phyloP scores from a whole-genome alignment of 2,797 vertebrate genomes.

The Sebastolobus altivelis region DNA sequence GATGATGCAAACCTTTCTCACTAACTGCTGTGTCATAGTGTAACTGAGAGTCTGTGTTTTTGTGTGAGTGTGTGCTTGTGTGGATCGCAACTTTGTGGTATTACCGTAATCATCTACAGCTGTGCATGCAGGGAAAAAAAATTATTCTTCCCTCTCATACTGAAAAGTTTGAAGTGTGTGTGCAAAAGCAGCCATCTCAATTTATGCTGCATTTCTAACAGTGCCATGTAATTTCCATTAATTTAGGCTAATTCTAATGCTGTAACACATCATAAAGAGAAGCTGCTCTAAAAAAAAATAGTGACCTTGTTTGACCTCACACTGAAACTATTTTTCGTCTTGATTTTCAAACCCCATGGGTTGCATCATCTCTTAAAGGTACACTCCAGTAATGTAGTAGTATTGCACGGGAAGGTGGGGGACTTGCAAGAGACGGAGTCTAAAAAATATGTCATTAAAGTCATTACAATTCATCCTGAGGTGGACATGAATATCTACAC shows the following conservation, averaged over 20 bases:
- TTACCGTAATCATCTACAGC: constrained; percentile 50
- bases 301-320: background rate
- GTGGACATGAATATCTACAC: background rate
- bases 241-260: background rate
- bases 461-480: background rate
- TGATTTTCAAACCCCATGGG: background rate
- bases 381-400: background rate
- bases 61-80: background rate
- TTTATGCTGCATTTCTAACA: background rate
- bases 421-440: background rate
- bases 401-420: background rate
- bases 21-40: constrained; percentile 14
- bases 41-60: constrained; percentile 8
- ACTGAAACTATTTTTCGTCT: background rate
- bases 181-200: background rate
- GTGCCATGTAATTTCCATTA: background rate
- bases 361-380: background rate
- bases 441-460: background rate
- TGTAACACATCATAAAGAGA: background rate
- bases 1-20: constrained; percentile 55
- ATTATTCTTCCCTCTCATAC: constrained; percentile 6
- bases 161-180: constrained; percentile 13
- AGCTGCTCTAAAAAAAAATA: background rate
- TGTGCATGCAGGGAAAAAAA: constrained; percentile 37
- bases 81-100: constrained; percentile 7